Percentiles rank a stretch among this genome's conserved stretches.
Conservation (phyloP, 2,888 invertebrate species). For the Polietes domitor region DNA sequence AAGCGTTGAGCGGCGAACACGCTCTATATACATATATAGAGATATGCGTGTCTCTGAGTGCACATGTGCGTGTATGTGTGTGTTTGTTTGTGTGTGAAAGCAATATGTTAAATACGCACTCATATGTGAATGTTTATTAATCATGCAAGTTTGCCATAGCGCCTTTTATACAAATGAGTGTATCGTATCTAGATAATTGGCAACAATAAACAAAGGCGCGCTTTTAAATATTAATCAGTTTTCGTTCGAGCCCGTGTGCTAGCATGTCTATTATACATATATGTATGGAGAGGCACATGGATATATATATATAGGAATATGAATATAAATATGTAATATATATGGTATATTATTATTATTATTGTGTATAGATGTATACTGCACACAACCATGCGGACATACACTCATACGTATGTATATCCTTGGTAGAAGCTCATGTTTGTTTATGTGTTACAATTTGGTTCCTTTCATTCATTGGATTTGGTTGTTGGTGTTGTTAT, state of each 20-base stretch:
- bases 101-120: constrained; percentile 16
- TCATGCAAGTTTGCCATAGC: constrained; percentile 52
- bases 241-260: background rate
- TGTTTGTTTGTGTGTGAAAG: no score
- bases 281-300: constrained; percentile 14
- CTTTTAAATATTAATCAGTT: constrained; percentile 66
- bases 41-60: no score
- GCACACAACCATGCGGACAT: no score
- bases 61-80: background rate
- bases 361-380: no score
- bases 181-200: constrained; percentile 62
- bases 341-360: no score
- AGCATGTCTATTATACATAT: constrained; percentile 4
- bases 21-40: background rate
- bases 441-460: constrained; percentile 13
- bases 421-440: constrained; percentile 39
- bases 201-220: constrained; percentile 66
- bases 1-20: background rate
- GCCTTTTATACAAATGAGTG: constrained; percentile 47
- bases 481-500: background rate
- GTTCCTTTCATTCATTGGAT: background rate
- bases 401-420: constrained; percentile 6
- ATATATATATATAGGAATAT: background rate
- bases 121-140: constrained; percentile 61
- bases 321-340: no score